Percentiles rank a stretch among this genome's conserved stretches.
These are phyloP conservation scores for Chloroceryle aenea DNA, from an alignment of 2,113 vertebrate genomes.

Conservation along the genomic window DNA sequence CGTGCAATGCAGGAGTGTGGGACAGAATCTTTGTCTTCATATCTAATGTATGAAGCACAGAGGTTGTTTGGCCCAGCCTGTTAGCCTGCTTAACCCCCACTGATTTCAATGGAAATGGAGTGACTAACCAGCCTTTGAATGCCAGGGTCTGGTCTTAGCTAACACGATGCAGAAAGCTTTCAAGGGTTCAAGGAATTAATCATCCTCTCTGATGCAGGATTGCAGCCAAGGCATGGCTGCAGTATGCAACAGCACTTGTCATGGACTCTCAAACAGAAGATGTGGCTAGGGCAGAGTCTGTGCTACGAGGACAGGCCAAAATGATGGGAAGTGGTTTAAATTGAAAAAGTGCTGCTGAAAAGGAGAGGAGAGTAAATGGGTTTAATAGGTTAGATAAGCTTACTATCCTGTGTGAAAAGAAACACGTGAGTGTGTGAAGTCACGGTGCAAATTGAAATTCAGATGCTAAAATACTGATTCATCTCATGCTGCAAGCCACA, in stretches of 20 bases:
- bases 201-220: background rate
- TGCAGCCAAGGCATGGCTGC: background rate
- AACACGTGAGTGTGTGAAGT: background rate
- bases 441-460: background rate
- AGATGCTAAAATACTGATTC: background rate
- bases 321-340: background rate
- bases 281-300: background rate
- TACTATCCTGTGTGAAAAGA: background rate
- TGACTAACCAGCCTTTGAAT: background rate
- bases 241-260: accelerated
- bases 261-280: background rate
- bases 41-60: background rate
- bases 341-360: background rate
- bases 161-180: background rate
- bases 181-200: background rate
- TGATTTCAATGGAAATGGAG: background rate
- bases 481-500: background rate
- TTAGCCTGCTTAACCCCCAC: background rate
- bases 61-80: background rate
- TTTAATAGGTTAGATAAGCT: background rate
- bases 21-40: background rate
- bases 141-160: background rate
- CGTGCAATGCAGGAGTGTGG: background rate
- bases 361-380: background rate
- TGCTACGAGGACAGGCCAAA: background rate